These are phyloP conservation scores for Trachythela sp. DNA, from an alignment of 64 coral and sea anemone species.

Conservation along the genomic window DNA sequence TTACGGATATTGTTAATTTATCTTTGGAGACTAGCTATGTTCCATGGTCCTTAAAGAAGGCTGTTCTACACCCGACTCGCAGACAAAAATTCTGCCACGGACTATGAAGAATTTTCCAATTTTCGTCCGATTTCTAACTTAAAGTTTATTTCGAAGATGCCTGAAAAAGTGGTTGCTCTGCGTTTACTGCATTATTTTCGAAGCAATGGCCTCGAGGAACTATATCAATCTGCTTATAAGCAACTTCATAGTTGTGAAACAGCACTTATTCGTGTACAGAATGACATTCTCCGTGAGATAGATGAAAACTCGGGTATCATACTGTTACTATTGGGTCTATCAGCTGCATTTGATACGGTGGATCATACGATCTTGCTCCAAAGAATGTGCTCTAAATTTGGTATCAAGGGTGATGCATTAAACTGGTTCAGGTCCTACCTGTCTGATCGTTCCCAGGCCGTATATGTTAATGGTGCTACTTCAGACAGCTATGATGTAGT, in stretches of 20 bases:
- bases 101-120: not conserved
- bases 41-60: not conserved
- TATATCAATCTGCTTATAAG: not conserved
- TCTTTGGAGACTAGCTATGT: not conserved
- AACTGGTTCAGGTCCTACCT: not conserved
- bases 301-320: not conserved
- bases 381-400: not conserved
- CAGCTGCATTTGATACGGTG: not conserved
- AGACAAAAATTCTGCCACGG: not conserved
- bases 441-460: not conserved
- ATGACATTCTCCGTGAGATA: not conserved
- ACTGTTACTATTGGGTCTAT: not conserved
- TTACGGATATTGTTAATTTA: not conserved
- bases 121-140: not conserved
- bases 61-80: not conserved
- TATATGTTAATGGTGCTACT: not conserved
- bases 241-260: not conserved
- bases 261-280: constrained; percentile 6
- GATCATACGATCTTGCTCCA: not conserved
- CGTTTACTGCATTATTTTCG: not conserved
- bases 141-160: not conserved
- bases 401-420: not conserved
- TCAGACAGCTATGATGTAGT: not conserved
- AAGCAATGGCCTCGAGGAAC: not conserved
- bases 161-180: not conserved